phyloP scores from a whole-genome alignment of 2,888 invertebrate genomes.

The Heliconius hortense region DNA sequence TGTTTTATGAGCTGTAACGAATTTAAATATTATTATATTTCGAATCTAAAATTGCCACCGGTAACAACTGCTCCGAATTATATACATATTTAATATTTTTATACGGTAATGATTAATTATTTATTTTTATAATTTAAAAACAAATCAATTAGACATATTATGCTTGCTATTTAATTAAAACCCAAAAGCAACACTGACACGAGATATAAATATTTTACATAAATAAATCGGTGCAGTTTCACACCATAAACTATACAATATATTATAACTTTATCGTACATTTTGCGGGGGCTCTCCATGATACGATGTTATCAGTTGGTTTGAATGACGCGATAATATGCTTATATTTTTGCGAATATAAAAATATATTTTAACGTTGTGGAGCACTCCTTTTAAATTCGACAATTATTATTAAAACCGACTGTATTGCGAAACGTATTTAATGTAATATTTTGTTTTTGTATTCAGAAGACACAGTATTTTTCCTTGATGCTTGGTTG shows the following conservation, averaged over 20 bases:
- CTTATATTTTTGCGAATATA: conserved; percentile 67
- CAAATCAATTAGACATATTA: neutral
- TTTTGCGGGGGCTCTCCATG: conserved; percentile 60
- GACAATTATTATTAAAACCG: neutral
- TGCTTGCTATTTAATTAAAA: conserved; percentile 5
- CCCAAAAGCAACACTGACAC: neutral
- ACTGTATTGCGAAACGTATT: neutral
- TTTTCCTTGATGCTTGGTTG: conserved; percentile 76
- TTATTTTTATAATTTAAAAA: neutral
- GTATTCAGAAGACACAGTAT: conserved; percentile 41
- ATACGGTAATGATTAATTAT: neutral
- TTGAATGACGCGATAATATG: conserved; percentile 68
- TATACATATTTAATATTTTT: neutral
- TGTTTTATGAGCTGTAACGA: conserved; percentile 10
- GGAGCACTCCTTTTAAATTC: conserved; percentile 47
- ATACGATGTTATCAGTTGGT: conserved; percentile 64
- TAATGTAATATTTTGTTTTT: neutral
- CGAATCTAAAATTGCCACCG: neutral
- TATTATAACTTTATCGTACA: conserved; percentile 50
- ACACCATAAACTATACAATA: conserved; percentile 8
- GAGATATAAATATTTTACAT: conserved; percentile 2
- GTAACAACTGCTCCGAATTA: neutral
- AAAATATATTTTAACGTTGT: conserved; percentile 52
- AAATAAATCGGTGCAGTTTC: neutral
- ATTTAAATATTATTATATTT: conserved; percentile 8